A percentile compares a stretch with the other conserved stretches of the same genome.
These are phyloP conservation scores for Andrena dorsata DNA, from an alignment of 2,888 invertebrate genomes.

Conservation along the genomic window DNA sequence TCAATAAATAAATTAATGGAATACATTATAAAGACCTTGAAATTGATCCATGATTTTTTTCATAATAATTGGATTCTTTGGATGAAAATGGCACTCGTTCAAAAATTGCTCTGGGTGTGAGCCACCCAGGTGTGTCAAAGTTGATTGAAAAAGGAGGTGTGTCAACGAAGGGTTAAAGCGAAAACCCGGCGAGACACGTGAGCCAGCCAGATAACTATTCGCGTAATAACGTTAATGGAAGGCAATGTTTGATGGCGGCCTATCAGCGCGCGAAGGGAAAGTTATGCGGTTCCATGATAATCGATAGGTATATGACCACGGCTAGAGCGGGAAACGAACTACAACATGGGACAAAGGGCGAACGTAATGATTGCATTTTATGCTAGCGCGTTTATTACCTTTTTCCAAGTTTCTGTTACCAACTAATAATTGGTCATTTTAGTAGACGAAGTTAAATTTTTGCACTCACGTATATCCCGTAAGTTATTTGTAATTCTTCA, in stretches of 20 bases:
- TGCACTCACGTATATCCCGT: background rate
- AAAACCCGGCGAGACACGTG: conserved; percentile 10
- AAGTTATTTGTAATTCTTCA: conserved; percentile 47
- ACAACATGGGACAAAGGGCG: conserved; percentile 15
- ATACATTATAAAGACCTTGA: too few species aligned
- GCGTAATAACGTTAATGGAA: conserved; percentile 76
- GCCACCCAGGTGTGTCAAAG: too few species aligned
- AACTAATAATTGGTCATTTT: background rate
- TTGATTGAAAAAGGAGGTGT: too few species aligned
- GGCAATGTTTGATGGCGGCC: conserved; percentile 59
- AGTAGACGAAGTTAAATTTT: background rate
- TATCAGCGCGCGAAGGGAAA: conserved; percentile 50
- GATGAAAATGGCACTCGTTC: too few species aligned
- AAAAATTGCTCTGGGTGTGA: too few species aligned
- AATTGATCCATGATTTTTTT: too few species aligned
- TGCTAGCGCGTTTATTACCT: conserved; percentile 5
- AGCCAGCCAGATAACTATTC: conserved; percentile 47
- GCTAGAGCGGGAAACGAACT: conserved; percentile 13
- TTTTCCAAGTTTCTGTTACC: background rate
- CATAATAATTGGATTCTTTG: too few species aligned
- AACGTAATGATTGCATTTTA: conserved; percentile 26
- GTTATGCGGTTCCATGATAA: conserved; percentile 39
- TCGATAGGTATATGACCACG: background rate
- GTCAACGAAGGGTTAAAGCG: too few species aligned
- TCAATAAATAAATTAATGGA: too few species aligned